phyloP scores from a whole-genome alignment of 2,888 invertebrate genomes.

The Timandra comae region DNA sequence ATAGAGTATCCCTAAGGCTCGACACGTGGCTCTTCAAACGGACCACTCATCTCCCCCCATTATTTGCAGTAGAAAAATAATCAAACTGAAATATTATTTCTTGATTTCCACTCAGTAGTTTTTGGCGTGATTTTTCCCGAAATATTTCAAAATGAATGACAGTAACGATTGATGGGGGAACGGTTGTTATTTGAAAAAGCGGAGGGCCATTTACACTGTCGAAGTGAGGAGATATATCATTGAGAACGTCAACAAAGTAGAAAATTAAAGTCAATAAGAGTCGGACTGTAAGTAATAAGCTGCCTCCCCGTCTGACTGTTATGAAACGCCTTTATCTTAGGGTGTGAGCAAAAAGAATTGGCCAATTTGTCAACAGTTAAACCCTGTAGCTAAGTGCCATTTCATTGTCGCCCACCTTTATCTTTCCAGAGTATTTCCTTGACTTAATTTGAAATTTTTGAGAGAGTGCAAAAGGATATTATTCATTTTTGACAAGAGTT shows the following conservation, averaged over 20 bases:
- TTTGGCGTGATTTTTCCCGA: conserved; percentile 61
- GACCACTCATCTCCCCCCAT: conserved; percentile 48
- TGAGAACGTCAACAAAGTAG: conserved; percentile 71
- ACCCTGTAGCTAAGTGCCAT: conserved; percentile 52
- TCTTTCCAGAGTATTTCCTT: conserved; percentile 14
- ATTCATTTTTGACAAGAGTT: too few relatives aligned
- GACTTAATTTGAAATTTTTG: too few relatives aligned
- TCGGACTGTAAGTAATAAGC: conserved; percentile 54
- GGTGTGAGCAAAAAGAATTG: conserved; percentile 52
- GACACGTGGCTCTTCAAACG: conserved; percentile 48
- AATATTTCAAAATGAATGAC: conserved; percentile 75
- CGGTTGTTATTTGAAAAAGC: conserved; percentile 75
- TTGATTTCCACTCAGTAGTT: conserved; percentile 54
- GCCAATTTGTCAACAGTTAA: conserved; percentile 64
- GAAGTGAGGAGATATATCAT: conserved; percentile 65
- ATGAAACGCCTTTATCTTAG: conserved; percentile 54
- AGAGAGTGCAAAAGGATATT: too few relatives aligned
- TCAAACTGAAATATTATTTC: conserved; percentile 67
- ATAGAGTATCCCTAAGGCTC: conserved; percentile 32
- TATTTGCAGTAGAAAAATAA: conserved; percentile 74
- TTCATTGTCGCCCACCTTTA: conserved; percentile 55
- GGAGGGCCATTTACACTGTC: conserved; percentile 64
- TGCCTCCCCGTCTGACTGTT: conserved; percentile 44
- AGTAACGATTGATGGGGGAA: conserved; percentile 62
- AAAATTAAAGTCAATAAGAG: conserved; percentile 74